phyloP scores from a whole-genome alignment of 2,888 invertebrate genomes.

The Troides aeacus region DNA sequence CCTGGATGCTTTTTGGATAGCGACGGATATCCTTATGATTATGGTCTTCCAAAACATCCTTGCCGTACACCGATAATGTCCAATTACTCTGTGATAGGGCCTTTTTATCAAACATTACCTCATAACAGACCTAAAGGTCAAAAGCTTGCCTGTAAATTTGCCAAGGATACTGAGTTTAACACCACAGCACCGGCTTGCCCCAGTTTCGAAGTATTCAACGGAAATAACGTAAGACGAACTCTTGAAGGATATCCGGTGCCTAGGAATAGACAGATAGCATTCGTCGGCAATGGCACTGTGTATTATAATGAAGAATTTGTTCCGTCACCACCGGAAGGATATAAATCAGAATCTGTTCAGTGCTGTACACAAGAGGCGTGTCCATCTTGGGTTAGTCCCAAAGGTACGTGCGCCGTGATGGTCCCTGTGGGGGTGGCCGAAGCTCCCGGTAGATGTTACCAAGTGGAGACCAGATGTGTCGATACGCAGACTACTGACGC shows the following conservation, averaged over 20 bases:
- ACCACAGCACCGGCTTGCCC: slow-evolving; percentile 59
- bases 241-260: slow-evolving; percentile 89
- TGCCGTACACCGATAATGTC: slow-evolving; percentile 70
- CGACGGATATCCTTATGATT: slow-evolving; percentile 90
- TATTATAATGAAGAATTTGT: slow-evolving; percentile 80
- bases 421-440: slow-evolving; percentile 70
- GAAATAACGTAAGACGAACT: slow-evolving; percentile 85
- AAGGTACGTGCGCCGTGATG: slow-evolving; percentile 77
- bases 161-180: slow-evolving; percentile 75
- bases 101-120: slow-evolving; percentile 88
- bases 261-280: slow-evolving; percentile 73
- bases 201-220: slow-evolving; percentile 69
- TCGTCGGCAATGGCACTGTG: slow-evolving; percentile 70
- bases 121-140: slow-evolving; percentile 84
- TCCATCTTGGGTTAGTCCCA: slow-evolving; percentile 70
- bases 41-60: slow-evolving; percentile 85
- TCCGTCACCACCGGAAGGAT: slow-evolving; percentile 86
- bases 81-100: slow-evolving; percentile 67
- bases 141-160: slow-evolving; percentile 73
- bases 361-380: slow-evolving; percentile 73
- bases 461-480: slow-evolving; percentile 81
- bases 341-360: slow-evolving; percentile 81
- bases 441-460: slow-evolving; percentile 72
- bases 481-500: slow-evolving; percentile 81
- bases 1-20: slow-evolving; percentile 88